These are phyloP conservation scores for Stegostoma tigrinum DNA, from an alignment of 2,113 vertebrate genomes.

Conservation along the genomic window DNA sequence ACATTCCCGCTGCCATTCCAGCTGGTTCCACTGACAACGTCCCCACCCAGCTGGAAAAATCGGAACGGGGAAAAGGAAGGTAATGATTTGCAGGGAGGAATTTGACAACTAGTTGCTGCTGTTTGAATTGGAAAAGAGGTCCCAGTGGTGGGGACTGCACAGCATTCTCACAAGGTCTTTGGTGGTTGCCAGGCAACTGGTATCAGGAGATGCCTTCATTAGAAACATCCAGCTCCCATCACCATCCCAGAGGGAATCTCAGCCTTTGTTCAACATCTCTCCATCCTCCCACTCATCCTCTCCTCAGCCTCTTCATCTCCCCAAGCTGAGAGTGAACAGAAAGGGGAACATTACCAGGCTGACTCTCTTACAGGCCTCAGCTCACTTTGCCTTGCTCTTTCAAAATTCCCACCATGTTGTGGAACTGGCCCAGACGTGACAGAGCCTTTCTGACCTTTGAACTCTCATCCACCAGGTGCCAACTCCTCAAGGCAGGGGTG, in stretches of 20 bases:
- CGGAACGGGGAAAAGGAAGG: background rate
- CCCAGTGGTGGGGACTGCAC: background rate
- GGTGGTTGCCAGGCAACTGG: background rate
- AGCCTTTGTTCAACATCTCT: background rate
- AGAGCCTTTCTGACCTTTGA: background rate
- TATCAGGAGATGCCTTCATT: background rate
- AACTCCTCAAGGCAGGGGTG: background rate
- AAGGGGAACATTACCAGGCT: background rate
- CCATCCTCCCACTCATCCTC: background rate
- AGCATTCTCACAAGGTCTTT: background rate
- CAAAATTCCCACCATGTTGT: background rate
- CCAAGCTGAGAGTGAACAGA: background rate
- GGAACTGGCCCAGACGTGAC: background rate
- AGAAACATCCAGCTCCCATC: background rate
- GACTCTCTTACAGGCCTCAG: background rate
- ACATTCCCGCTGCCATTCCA: background rate
- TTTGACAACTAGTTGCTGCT: background rate
- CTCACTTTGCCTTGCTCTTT: background rate
- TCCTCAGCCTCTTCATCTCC: background rate
- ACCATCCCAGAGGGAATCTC: background rate
- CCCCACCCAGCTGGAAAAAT: background rate
- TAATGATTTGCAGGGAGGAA: background rate
- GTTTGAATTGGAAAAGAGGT: background rate
- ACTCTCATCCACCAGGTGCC: background rate
- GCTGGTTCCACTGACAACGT: background rate